These are phyloP conservation scores for Darevskia mixta DNA, from an alignment of 2,797 vertebrate species.

Conservation along the genomic window DNA sequence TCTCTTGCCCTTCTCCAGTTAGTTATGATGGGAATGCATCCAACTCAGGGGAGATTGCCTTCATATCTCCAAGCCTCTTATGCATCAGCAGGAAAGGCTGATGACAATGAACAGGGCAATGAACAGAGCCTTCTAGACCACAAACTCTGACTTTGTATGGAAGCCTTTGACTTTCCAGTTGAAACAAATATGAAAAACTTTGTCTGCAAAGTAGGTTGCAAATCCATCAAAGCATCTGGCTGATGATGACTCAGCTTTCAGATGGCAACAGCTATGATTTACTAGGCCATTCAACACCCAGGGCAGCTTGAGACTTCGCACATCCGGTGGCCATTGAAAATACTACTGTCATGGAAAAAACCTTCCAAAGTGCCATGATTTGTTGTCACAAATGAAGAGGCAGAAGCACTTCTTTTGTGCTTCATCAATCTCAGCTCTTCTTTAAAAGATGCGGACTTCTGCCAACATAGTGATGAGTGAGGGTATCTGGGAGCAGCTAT, in stretches of 20 bases:
- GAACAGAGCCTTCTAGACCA: background rate
- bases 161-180: background rate
- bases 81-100: background rate
- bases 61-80: background rate
- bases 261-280: constrained; percentile 1
- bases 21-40: background rate
- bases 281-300: background rate
- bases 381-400: background rate
- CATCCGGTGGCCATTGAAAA: background rate
- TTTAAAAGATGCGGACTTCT: background rate
- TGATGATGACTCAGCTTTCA: constrained; percentile 12
- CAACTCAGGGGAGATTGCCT: background rate
- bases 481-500: background rate
- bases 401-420: background rate
- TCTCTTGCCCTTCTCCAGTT: background rate
- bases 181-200: constrained; percentile 15
- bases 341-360: background rate
- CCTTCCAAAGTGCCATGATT: background rate
- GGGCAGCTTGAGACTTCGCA: background rate
- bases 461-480: background rate
- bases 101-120: too few species aligned
- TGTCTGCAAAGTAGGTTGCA: background rate
- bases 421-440: background rate
- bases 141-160: background rate
- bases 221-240: background rate